Percentiles rank a stretch among this genome's conserved stretches.
These are phyloP conservation scores for Lithophane semibrunnea DNA, from an alignment of 2,888 invertebrate species.

Conservation along the genomic window DNA sequence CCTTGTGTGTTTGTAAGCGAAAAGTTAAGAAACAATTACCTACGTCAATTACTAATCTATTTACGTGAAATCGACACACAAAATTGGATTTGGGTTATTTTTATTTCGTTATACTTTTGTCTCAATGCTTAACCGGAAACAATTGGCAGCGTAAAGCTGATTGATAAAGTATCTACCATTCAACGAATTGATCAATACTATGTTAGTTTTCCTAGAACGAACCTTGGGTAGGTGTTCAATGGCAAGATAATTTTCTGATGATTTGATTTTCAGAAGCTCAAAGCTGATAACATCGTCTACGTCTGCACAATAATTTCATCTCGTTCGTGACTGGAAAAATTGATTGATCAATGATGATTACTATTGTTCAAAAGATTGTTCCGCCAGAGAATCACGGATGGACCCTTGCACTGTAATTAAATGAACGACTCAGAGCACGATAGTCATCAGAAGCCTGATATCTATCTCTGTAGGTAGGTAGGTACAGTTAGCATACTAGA, in stretches of 20 bases:
- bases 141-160: conserved; percentile 18
- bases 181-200: conserved; percentile 3
- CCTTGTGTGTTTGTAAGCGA: conserved; percentile 55
- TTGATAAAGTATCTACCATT: conserved; percentile 26
- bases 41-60: conserved; percentile 49
- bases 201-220: conserved; percentile 10
- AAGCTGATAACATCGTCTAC: conserved; percentile 60
- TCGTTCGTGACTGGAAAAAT: conserved; percentile 77
- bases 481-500: conserved; percentile 22
- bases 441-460: conserved; percentile 42
- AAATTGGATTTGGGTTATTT: conserved; percentile 51
- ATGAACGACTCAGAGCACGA: conserved; percentile 67
- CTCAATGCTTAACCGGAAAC: conserved; percentile 33
- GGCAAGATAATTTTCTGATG: conserved; percentile 31
- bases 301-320: conserved; percentile 70
- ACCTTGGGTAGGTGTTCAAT: conserved; percentile 20
- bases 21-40: conserved; percentile 61
- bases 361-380: conserved; percentile 73
- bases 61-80: conserved; percentile 49
- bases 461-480: conserved; percentile 23
- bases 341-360: conserved; percentile 73
- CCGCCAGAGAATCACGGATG: conserved; percentile 68
- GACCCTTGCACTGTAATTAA: conserved; percentile 71
- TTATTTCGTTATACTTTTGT: conserved; percentile 46
- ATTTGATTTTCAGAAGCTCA: conserved; percentile 55